Evolutionary conservation across 2,797 vertebrate species (phyloP).

Genomic region (Acrossocheilus wenchowensis): DNA sequence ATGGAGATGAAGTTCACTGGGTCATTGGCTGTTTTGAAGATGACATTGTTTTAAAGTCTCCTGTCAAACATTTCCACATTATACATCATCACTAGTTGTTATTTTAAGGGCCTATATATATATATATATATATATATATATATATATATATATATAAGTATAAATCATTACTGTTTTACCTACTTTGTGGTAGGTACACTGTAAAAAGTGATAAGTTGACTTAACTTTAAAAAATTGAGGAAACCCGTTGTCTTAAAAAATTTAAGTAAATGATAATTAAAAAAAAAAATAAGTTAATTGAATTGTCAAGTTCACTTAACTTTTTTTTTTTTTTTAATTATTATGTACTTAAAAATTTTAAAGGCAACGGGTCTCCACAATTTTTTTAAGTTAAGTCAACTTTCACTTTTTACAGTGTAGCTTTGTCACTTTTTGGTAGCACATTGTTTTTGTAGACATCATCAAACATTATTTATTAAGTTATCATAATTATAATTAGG

Average conservation of each 20-base stretch:
- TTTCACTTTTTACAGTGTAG: neutral
- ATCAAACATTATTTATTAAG: neutral
- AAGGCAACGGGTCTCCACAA: too few relatives aligned
- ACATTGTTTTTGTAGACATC: neutral
- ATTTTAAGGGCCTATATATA: neutral
- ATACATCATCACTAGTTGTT: neutral
- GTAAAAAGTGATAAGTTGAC: too few relatives aligned
- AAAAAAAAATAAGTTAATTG: too few relatives aligned
- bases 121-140: neutral
- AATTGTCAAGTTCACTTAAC: too few relatives aligned
- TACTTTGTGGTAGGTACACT: neutral
- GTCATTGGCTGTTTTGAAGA: conserved; percentile 10
- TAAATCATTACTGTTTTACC: neutral
- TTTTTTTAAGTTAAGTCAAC: too few relatives aligned
- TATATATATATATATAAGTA: neutral
- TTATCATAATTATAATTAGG: neutral
- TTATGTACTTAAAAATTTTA: too few relatives aligned
- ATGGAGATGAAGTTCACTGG: conserved; percentile 3
- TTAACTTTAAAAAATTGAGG: too few relatives aligned
- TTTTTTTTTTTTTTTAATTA: too few relatives aligned
- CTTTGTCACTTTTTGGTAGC: neutral
- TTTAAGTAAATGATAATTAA: too few relatives aligned
- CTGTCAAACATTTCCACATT: conserved; percentile 3
- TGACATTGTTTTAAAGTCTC: conserved; percentile 11
- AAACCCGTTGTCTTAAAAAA: too few relatives aligned